Conservation (phyloP, 2,113 vertebrate genomes). For the Tupaia tana region DNA sequence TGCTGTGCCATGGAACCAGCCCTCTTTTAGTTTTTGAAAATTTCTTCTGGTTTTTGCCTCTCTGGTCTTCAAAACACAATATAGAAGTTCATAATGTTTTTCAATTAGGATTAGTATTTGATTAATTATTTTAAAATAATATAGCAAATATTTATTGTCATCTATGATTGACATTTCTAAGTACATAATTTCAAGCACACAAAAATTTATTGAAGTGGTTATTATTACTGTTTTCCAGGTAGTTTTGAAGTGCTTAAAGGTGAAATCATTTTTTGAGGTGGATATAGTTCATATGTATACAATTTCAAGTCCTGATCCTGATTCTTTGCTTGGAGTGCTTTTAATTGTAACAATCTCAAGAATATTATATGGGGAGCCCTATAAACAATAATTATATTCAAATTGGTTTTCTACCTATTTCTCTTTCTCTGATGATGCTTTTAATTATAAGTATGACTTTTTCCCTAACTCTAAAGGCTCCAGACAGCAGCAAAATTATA, state of each 20-base stretch:
- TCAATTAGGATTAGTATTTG: not conserved
- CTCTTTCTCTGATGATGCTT: not conserved
- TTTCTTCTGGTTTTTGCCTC: not conserved
- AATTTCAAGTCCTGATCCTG: not conserved
- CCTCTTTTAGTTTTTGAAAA: not conserved
- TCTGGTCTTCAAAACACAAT: not conserved
- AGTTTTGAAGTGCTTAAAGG: not conserved
- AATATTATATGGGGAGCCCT: not conserved
- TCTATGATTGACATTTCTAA: not conserved
- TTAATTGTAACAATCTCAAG: slow-evolving; percentile 29
- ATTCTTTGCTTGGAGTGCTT: not conserved
- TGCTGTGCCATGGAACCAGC: no score
- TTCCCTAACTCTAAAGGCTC: not conserved
- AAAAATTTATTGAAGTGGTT: not conserved
- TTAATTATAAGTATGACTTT: not conserved
- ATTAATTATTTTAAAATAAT: not conserved
- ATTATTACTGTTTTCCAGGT: not conserved
- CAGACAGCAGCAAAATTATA: not conserved
- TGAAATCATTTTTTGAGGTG: not conserved
- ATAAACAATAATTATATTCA: slow-evolving; percentile 25
- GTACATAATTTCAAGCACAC: not conserved
- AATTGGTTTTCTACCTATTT: not conserved
- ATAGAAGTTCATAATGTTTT: not conserved
- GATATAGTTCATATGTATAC: not conserved
- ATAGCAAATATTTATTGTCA: not conserved